Evolutionary conservation across 2,797 vertebrate species (phyloP).

Genomic region (Ciconia nigra): DNA sequence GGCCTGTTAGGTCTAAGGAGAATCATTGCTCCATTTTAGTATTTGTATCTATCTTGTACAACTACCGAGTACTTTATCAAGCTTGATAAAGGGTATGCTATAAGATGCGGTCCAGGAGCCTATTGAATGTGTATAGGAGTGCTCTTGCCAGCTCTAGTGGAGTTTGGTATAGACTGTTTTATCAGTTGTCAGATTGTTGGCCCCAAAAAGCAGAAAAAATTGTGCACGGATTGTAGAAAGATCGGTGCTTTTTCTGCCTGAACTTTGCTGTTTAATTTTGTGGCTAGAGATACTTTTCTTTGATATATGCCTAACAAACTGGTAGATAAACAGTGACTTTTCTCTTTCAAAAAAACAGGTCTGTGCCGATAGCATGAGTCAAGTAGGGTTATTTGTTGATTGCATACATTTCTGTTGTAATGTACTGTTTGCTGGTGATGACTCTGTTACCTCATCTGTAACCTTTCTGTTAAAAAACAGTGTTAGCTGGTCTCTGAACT

Average conservation of each 20-base stretch:
- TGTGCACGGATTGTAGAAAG: not conserved
- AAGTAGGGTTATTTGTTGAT: not conserved
- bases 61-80: not conserved
- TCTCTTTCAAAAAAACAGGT: not conserved
- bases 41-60: not conserved
- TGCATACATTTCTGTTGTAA: not conserved
- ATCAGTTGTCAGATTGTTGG: not conserved
- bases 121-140: fast-evolving
- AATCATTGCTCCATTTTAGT: not conserved
- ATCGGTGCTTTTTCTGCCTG: not conserved
- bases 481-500: not conserved
- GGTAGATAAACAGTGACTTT: not conserved
- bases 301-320: not conserved
- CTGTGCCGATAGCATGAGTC: not conserved
- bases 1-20: not conserved
- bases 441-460: not conserved
- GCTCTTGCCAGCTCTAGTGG: not conserved
- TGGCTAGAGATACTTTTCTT: not conserved
- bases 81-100: not conserved
- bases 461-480: not conserved
- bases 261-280: not conserved
- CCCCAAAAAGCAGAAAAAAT: not conserved
- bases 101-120: not conserved
- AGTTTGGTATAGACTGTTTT: fast-evolving
- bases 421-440: not conserved